These are phyloP conservation scores for Apamea monoglypha DNA, from an alignment of 2,888 invertebrate species.

Conservation along the genomic window DNA sequence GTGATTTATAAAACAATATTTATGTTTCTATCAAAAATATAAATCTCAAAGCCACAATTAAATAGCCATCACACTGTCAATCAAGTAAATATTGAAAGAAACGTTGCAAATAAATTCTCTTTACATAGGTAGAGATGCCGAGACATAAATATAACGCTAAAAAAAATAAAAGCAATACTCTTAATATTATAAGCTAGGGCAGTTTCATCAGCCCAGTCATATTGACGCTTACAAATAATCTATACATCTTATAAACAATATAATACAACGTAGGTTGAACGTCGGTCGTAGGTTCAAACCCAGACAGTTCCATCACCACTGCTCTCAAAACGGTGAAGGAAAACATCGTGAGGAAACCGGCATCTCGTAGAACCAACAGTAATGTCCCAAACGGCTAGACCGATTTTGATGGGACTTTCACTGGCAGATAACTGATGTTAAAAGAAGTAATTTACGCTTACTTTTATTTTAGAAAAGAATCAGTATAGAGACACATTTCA, in stretches of 20 bases:
- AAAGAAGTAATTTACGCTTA: no score
- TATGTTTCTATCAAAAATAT: slow-evolving; percentile 3
- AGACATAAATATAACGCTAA: not conserved
- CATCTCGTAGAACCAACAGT: no score
- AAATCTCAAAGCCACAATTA: not conserved
- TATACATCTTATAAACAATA: not conserved
- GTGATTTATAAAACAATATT: not conserved
- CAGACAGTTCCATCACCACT: no score
- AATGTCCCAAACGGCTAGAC: no score
- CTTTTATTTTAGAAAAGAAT: no score
- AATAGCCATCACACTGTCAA: slow-evolving; percentile 19
- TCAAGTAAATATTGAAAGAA: slow-evolving; percentile 30
- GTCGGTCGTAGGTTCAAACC: no score
- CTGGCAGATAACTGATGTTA: no score
- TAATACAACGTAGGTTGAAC: not conserved
- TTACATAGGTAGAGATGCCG: not conserved
- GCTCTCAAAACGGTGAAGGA: no score
- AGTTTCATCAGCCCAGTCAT: slow-evolving; percentile 19
- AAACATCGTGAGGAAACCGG: no score
- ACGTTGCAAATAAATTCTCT: slow-evolving; percentile 8
- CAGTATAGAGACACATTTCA: no score
- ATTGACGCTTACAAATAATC: slow-evolving; percentile 5
- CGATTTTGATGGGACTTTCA: no score
- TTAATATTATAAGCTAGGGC: slow-evolving; percentile 8
- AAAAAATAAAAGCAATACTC: slow-evolving; percentile 21